phyloP scores from a whole-genome alignment of 2,888 invertebrate species.

The Notodonta dromedarius region DNA sequence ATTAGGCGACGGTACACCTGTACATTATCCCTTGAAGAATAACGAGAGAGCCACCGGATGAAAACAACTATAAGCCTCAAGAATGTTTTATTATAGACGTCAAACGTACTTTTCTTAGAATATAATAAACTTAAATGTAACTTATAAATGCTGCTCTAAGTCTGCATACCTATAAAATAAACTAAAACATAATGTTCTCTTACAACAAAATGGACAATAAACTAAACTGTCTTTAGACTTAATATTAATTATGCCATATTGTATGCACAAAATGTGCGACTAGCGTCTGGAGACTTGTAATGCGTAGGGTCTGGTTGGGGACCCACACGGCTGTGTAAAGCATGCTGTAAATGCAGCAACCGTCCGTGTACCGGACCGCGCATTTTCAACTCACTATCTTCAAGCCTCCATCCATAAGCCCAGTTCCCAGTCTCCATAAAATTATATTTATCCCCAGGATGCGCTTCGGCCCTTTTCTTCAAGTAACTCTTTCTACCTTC shows the following conservation, averaged over 20 bases:
- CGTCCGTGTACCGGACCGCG: conserved; percentile 19
- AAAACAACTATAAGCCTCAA: conserved; percentile 7
- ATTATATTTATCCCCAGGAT: conserved; percentile 36
- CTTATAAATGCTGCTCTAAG: background rate
- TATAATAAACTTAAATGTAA: background rate
- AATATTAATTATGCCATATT: background rate
- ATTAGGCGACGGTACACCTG: conserved; percentile 72
- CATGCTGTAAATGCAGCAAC: conserved; percentile 12
- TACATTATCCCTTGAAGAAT: conserved; percentile 54
- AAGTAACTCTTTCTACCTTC: conserved; percentile 27
- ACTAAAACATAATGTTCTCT: background rate
- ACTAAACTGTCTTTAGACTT: background rate
- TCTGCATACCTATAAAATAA: too few species aligned
- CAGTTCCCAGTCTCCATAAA: conserved; percentile 34
- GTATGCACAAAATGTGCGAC: background rate
- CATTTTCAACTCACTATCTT: conserved; percentile 25
- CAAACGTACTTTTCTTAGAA: background rate
- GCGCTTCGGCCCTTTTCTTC: conserved; percentile 21
- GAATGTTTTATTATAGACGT: background rate
- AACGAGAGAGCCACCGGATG: conserved; percentile 38
- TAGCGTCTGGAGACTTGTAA: conserved; percentile 14
- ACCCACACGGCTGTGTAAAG: conserved; percentile 18
- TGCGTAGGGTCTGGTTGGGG: conserved; percentile 27
- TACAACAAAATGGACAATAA: background rate
- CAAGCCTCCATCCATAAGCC: conserved; percentile 36